A percentile compares a stretch with the other conserved stretches of the same genome.
phyloP scores from a whole-genome alignment of 35 echinoderm and acorn worm species.

The Apostichopus japonicus region DNA sequence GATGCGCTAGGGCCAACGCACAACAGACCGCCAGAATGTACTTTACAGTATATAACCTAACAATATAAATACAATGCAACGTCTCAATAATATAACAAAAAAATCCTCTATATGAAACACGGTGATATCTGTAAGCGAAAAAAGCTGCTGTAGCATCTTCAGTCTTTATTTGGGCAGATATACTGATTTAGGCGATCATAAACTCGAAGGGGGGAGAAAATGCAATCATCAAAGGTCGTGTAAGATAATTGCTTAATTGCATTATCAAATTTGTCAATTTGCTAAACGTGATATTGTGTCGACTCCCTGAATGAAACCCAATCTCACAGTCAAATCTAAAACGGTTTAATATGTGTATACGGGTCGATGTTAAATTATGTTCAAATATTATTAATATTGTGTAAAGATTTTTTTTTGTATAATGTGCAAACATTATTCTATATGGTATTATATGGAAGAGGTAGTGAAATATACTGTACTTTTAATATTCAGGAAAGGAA shows the following conservation, averaged over 20 bases:
- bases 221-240: neutral
- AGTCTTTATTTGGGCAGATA: neutral
- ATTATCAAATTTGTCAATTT: neutral
- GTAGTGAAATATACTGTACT: no score
- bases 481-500: no score
- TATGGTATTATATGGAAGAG: no score
- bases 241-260: neutral
- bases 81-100: slow-evolving; percentile 21
- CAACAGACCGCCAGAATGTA: slow-evolving; percentile 42
- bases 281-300: neutral
- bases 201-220: neutral
- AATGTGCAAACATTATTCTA: no score
- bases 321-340: neutral
- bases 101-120: no score
- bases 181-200: neutral
- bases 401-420: no score
- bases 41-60: neutral
- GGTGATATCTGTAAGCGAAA: no score
- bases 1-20: slow-evolving; percentile 27
- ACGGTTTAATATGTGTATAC: neutral
- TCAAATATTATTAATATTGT: no score
- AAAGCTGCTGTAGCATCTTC: no score
- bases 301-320: neutral
- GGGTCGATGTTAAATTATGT: no score
- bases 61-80: neutral